Base-by-base conservation (phyloP, 2,113 vertebrate genomes). In the Syngnathus typhle region DNA sequence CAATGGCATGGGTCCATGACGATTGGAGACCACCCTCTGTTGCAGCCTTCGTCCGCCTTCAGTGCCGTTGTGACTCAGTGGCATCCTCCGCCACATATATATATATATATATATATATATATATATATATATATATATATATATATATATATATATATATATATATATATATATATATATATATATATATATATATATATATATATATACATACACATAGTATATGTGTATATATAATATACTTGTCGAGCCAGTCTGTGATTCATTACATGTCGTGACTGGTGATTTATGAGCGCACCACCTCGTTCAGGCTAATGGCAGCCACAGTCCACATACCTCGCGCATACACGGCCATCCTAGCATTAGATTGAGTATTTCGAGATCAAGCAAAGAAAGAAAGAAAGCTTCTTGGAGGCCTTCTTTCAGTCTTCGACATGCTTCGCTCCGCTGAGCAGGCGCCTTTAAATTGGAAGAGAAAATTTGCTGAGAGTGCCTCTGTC, bases 191-290 rank as follows among this genome's bases (percentile, higher is more conserved):
- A 27, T 27, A 3, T 27, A 27, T 27, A 3, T 27, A 27, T 27
- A 3, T 27, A 27, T 27, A 3, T 27, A 27, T 27, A 3, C 2
- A 27, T 27, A 23, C 23, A 23, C 23, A 23, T 1, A 23, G 27
- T 27, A 27, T 27, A 3, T 27, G 2, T 27, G 27, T 27, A 27
- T 27, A 27, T 74, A 63, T 15, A 80, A 55, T 78, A 55, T 72
- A 62, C 67, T 62, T 61, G 43, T 73, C 71, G 67, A 81, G 76
- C 76, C 59, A 75, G 76, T 80, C 67, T 80, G 70, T 74, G 64
- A 80, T 82, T 87, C 82, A 90, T 91, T 89, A 86, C 73, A 63
- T 63, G 68, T 79, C 85, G 88, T 89, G 87, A 84, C 21, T n/a
- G 51, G 60, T 88, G 88, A 90, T 89, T 89, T 88, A 88, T 88